Percentiles rank a stretch among this genome's conserved stretches.
These are phyloP conservation scores for Gyps fulvus DNA, from an alignment of 2,113 vertebrate genomes.

Conservation along the genomic window DNA sequence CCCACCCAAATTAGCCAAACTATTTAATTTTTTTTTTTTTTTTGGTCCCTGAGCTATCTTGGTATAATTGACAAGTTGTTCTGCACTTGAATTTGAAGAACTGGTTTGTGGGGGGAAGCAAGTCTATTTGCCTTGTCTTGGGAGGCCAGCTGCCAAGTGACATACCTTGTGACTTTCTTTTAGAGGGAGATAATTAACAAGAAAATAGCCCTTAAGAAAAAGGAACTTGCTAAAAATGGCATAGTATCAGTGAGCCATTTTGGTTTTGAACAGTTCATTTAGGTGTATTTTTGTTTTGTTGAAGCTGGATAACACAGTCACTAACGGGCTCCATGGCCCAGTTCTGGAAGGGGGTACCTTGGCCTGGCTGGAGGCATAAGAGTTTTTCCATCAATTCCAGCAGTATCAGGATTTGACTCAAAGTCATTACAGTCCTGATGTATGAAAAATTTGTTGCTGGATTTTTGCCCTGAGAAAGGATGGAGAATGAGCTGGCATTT, in stretches of 20 bases:
- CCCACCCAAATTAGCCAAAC: constrained; percentile 27
- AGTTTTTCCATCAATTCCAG: background rate
- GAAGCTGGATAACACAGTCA: background rate
- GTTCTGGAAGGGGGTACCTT: background rate
- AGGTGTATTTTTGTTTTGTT: background rate
- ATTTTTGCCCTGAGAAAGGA: background rate
- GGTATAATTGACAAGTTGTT: constrained; percentile 2
- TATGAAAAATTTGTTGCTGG: background rate
- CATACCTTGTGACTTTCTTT: background rate
- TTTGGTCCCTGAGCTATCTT: background rate
- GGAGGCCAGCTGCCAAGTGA: background rate
- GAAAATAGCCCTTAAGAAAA: constrained; percentile 6
- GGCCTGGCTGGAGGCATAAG: background rate
- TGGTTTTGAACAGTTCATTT: background rate
- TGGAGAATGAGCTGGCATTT: background rate
- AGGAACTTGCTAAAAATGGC: background rate
- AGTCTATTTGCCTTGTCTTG: constrained; percentile 6
- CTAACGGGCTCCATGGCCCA: background rate
- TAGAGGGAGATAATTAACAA: background rate
- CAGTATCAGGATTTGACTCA: background rate
- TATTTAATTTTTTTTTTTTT: background rate
- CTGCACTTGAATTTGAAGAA: constrained; percentile 1
- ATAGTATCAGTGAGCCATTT: background rate
- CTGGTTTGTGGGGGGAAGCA: background rate
- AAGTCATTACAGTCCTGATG: background rate